Evolutionary conservation across 2,888 invertebrate genomes (phyloP).

Genomic region (Spisula solida): DNA sequence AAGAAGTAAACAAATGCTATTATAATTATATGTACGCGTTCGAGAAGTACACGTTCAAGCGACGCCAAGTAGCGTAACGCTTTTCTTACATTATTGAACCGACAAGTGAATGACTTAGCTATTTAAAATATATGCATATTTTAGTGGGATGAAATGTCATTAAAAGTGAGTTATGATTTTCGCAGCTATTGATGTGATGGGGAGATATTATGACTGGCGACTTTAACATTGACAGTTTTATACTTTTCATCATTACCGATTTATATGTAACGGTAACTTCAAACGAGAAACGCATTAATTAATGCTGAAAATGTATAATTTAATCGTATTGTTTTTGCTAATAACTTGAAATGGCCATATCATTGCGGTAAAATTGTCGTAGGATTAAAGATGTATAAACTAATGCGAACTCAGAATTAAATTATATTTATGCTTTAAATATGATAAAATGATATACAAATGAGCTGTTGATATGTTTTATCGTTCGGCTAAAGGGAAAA

Average conservation of each 20-base stretch:
- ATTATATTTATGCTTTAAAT: not conserved
- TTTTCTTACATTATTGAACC: conserved; percentile 9
- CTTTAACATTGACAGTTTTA: conserved; percentile 51
- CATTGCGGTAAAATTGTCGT: conserved; percentile 18
- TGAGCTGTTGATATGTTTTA: not conserved
- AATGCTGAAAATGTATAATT: conserved; percentile 48
- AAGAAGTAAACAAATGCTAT: too few relatives aligned
- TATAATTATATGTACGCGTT: too few relatives aligned
- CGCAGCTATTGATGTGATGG: conserved; percentile 41
- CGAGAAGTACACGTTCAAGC: too few relatives aligned
- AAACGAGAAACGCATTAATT: conserved; percentile 44
- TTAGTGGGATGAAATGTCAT: conserved; percentile 39
- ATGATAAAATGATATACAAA: conserved; percentile 16
- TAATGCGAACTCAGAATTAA: not conserved
- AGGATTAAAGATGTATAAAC: conserved; percentile 18
- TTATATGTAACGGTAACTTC: conserved; percentile 48
- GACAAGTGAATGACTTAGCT: conserved; percentile 34
- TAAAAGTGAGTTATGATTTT: conserved; percentile 33
- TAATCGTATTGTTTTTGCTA: conserved; percentile 42
- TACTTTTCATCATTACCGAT: conserved; percentile 51
- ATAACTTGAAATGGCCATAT: conserved; percentile 13
- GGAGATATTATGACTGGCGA: conserved; percentile 38
- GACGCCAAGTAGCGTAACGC: too few relatives aligned
- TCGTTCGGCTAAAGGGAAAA: not conserved
- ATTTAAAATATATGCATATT: conserved; percentile 47